Percentiles rank a stretch among this genome's conserved stretches.
Evolutionary conservation across 2,888 invertebrate genomes (phyloP).

Genomic region (Plutella xylostella): DNA sequence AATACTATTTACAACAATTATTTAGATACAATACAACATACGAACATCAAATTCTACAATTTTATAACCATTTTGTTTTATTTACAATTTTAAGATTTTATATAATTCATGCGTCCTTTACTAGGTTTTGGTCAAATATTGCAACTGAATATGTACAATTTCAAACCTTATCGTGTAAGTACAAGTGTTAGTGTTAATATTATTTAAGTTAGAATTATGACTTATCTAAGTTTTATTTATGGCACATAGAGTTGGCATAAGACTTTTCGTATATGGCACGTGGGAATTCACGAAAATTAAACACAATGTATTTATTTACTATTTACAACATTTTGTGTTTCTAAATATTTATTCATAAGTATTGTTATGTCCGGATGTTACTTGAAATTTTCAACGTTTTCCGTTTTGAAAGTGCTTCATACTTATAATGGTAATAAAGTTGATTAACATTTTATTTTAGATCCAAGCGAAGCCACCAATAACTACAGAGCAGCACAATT

Average conservation of each 20-base stretch:
- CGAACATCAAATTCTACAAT: slow-evolving; percentile 26
- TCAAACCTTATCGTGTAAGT: slow-evolving; percentile 15
- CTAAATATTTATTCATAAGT: slow-evolving; percentile 1
- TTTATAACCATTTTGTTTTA: slow-evolving; percentile 5
- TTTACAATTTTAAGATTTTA: no score
- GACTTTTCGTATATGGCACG: slow-evolving; percentile 22
- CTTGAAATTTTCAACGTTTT: no score
- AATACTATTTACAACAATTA: slow-evolving; percentile 16
- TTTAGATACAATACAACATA: slow-evolving; percentile 19
- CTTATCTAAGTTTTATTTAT: slow-evolving; percentile 16
- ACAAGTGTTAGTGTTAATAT: slow-evolving; percentile 3
- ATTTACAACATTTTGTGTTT: slow-evolving; percentile 3
- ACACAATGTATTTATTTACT: no score
- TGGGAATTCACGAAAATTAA: slow-evolving; percentile 22
- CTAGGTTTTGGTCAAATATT: slow-evolving; percentile 54
- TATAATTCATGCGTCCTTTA: slow-evolving; percentile 28
- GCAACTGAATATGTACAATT: slow-evolving; percentile 34
- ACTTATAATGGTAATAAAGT: no score
- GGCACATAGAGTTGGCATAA: slow-evolving; percentile 28
- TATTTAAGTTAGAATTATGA: no score
- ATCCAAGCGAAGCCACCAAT: no score
- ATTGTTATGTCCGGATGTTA: no score
- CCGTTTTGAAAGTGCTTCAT: no score
- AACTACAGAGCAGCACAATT: no score
- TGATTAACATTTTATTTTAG: no score